These are phyloP conservation scores for Pristionchus fissidentatus DNA, from an alignment of 2,888 invertebrate genomes.

Conservation along the genomic window DNA sequence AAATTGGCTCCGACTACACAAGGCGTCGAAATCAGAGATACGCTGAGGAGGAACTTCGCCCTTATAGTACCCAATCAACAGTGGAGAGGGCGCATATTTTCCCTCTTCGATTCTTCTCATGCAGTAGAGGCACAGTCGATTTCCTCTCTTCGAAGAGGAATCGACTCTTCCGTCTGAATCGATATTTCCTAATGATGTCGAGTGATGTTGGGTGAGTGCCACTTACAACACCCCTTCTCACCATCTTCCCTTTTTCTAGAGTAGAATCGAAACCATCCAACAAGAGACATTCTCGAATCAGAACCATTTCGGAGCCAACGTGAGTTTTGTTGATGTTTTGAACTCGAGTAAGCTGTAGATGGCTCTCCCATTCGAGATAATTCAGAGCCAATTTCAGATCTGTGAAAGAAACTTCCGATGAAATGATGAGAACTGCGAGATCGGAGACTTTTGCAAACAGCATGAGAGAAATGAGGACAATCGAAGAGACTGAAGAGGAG, in stretches of 20 bases:
- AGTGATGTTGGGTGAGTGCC: not conserved
- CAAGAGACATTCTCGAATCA: not conserved
- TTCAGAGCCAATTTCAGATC: not conserved
- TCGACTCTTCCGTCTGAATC: not conserved
- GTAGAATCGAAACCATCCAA: not conserved
- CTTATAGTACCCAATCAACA: conserved; percentile 20
- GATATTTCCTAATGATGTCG: not conserved
- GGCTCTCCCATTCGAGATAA: no score
- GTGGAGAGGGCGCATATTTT: not conserved
- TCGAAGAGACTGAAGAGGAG: not conserved
- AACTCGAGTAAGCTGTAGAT: not conserved
- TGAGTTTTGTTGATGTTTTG: not conserved
- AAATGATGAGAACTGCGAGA: no score
- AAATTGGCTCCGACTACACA: not conserved
- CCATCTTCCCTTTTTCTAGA: not conserved
- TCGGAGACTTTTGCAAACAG: not conserved
- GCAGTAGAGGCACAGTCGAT: not conserved
- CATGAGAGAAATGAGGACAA: not conserved
- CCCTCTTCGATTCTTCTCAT: not conserved
- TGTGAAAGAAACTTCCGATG: not conserved
- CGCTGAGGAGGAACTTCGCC: conserved; percentile 1
- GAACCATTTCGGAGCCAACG: conserved; percentile 17
- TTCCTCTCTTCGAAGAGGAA: not conserved
- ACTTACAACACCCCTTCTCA: not conserved
- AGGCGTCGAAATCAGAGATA: not conserved